These are phyloP conservation scores for Rhopilema esculentum DNA, from an alignment of 30 jellyfish, hydroid and myxozoan genomes.

Conservation along the genomic window DNA sequence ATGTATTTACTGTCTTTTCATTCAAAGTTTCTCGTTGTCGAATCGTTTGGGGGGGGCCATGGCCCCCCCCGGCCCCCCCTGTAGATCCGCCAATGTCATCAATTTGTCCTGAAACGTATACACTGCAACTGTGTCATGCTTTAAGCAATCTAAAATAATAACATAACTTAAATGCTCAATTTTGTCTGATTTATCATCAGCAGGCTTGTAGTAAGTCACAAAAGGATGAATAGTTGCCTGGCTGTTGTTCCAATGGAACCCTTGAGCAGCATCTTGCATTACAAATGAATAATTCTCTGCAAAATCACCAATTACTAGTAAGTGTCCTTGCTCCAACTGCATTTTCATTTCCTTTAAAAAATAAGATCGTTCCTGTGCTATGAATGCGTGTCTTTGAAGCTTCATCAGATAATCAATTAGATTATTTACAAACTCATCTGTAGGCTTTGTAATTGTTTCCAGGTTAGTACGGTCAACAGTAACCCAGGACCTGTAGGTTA, in stretches of 20 bases:
- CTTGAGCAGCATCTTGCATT: conserved; percentile 68
- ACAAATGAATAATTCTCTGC: conserved; percentile 69
- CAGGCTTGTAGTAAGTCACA: conserved; percentile 32
- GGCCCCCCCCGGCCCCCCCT: no score
- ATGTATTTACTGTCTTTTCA: no score
- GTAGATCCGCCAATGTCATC: no score
- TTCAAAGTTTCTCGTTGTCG: no score
- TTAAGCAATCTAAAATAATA: conserved; percentile 44
- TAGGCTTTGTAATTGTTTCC: conserved; percentile 22
- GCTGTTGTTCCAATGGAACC: conserved; percentile 63
- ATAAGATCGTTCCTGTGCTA: conserved; percentile 32
- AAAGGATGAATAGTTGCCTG: conserved; percentile 71
- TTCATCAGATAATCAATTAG: conserved; percentile 8
- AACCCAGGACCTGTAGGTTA: conserved; percentile 33
- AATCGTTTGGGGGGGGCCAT: no score
- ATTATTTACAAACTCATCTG: conserved; percentile 28
- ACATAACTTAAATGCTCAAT: conserved; percentile 11
- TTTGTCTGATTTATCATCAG: neutral
- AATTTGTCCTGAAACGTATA: conserved; percentile 29
- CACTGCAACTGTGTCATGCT: conserved; percentile 62
- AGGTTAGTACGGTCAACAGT: conserved; percentile 36
- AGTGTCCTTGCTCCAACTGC: conserved; percentile 2
- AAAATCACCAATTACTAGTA: conserved; percentile 42
- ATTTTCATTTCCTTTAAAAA: conserved; percentile 23
- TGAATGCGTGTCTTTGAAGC: conserved; percentile 43